phyloP scores from a whole-genome alignment of 2,797 vertebrate genomes.

The Acrossocheilus fasciatus region DNA sequence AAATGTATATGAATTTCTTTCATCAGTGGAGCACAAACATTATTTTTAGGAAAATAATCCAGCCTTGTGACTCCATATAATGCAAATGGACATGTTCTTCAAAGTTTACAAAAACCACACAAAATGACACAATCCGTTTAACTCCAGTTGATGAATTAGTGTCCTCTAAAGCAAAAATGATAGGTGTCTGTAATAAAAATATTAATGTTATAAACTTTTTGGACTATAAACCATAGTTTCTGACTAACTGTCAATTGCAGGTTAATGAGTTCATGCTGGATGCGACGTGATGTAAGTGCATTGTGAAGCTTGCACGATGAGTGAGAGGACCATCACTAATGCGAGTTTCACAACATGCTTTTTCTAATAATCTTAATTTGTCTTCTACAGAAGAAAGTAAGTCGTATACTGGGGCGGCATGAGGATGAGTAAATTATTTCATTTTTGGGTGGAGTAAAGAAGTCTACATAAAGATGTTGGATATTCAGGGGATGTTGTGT shows the following conservation, averaged over 20 bases:
- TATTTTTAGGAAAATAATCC: background rate
- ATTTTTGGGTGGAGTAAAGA: background rate
- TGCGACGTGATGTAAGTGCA: no score
- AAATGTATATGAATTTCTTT: background rate
- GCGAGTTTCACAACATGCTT: background rate
- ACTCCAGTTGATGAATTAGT: background rate
- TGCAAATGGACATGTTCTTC: background rate
- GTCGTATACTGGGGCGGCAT: background rate
- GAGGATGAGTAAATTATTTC: background rate
- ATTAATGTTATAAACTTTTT: background rate
- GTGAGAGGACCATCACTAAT: background rate
- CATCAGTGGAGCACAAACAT: background rate
- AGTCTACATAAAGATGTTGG: background rate
- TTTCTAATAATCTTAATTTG: background rate
- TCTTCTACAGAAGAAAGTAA: background rate
- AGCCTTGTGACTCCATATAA: background rate
- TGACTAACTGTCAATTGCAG: no score
- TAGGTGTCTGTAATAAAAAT: background rate
- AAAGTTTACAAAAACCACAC: no score
- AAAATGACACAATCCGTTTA: background rate
- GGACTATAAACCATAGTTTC: background rate
- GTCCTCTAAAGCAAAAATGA: background rate
- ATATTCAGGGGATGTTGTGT: background rate
- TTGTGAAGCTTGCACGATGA: background rate
- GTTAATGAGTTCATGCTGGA: no score